Base-by-base conservation (phyloP, 2,113 vertebrate species). In the Dromaius novaehollandiae region DNA sequence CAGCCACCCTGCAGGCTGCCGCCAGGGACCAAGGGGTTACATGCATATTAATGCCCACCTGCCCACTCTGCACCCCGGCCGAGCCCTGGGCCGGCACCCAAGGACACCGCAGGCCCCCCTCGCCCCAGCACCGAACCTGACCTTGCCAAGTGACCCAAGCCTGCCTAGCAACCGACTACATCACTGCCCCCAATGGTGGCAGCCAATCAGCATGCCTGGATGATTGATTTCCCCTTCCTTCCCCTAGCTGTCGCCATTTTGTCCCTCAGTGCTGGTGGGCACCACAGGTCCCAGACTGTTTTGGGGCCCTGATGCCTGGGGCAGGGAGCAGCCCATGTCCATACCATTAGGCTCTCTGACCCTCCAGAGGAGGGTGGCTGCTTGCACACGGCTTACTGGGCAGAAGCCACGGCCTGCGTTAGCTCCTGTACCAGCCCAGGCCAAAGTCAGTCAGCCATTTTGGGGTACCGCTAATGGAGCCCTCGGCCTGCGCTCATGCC, bases 401-500 rank as follows among this genome's bases (percentile, higher is more conserved):
- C 44, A n/a, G 58, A 92, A 66, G 73, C n/a, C 4, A 3, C 16
- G 12, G 66, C 9, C 32, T 10, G 40, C 0, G 0, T 19, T 25
- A 60, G 56, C 30, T 60, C 32, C 56, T 60, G 30, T 19, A 60
- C 56, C 9, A 25, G 32, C 19, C n/a, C n/a, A 26, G 53, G 24
- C 21, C 76, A 61, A 68, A 81, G 73, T 24, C 28, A 42, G 38
- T 13, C 1, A 0, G 14, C 16, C 36, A 48, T 81, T 61, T 70
- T 32, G 48, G 1, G 12, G 8, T 28, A n/a, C 1, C 3, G 28
- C 60, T 0, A 1, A n/a, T 4, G 18, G 36, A 87, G 40, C 16
- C 74, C 46, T 34, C 0, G 0, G 20, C 22, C 60, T 25, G 56
- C 30, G 5, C 15, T 18, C 0, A 0, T 82, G 38, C 28, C 30